Evolutionary conservation across 2,888 invertebrate genomes (phyloP), one percentile per base, ranked within the genome.

Genomic region (Cantharis rustica): DNA sequence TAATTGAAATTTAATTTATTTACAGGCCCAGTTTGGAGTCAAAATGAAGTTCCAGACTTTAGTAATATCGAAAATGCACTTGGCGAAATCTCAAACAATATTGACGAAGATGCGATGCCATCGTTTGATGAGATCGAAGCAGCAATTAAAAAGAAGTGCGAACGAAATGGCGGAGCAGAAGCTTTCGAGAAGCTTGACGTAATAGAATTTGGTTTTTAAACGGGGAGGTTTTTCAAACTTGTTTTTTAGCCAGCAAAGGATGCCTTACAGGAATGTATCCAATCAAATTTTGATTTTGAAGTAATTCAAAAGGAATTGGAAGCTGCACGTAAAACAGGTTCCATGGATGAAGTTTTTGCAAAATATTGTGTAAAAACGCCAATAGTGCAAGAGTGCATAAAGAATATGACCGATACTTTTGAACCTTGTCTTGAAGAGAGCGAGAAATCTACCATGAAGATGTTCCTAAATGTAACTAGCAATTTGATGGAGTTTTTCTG

Each of bases 401-500:
- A 90, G 75, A 89, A 88, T 10, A 90, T 93, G 70, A 89, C 91
- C 0, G 83, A 86, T 0, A 89, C 90, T 2, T 83, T 93, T 1
- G 90, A 92, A 81, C 90, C 91, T 0, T 96, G 95, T 83, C 88
- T 95, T 75, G 90, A 91, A 0, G 84, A 87, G 0, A 88, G 90
- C 0, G 95, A 95, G 84, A 90, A 89, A 69, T 89, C 90, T 1
- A 92, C 91, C 73, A 90, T 93, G 69, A 90, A 91, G 77, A 91
- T 91, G 0, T 86, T 93, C 0, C 88, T 92, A 84, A 93, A 94
- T 80, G 91, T 95, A 61, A 90, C 94, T 0, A 91, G 93, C 61
- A 93, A 93, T 79, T 88, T 95, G 0, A 88, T 93, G 0, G 91
- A 93, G 80, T 96, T 96, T 85, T 89, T 94, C 20, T 96, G 96